phyloP scores from a whole-genome alignment of 2,113 vertebrate genomes.

The Pan troglodytes region DNA sequence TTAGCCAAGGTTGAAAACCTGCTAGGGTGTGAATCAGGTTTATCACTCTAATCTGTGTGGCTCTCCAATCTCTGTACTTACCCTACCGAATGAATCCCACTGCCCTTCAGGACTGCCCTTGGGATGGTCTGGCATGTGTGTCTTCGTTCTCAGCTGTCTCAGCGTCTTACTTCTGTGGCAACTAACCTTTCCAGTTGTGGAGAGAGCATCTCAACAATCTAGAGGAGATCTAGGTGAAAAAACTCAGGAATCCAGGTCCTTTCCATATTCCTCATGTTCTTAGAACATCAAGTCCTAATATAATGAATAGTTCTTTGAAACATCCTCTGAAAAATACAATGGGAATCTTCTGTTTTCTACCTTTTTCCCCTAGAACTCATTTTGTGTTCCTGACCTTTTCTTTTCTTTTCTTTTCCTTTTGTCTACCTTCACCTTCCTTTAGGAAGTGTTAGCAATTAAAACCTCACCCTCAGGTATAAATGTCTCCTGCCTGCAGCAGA shows the following conservation, averaged over 20 bases:
- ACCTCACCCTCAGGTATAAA: not conserved
- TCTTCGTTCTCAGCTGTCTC: not conserved
- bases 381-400: not conserved
- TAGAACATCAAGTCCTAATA: not conserved
- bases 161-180: not conserved
- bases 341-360: not conserved
- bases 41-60: not conserved
- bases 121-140: not conserved
- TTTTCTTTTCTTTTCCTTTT: not conserved
- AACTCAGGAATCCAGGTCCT: not conserved
- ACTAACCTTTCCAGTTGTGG: not conserved
- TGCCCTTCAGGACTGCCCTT: rapidly evolving
- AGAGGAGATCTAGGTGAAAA: not conserved
- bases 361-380: not conserved
- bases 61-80: not conserved
- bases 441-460: not conserved
- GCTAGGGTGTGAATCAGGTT: not conserved
- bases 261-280: not conserved
- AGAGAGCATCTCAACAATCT: not conserved
- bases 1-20: not conserved
- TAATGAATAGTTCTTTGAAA: not conserved
- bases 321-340: not conserved
- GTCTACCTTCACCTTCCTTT: not conserved
- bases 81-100: not conserved
- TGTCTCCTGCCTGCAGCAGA: not conserved